Base-by-base conservation (phyloP, 2,888 invertebrate genomes). In the Minunthozetes semirufus region DNA sequence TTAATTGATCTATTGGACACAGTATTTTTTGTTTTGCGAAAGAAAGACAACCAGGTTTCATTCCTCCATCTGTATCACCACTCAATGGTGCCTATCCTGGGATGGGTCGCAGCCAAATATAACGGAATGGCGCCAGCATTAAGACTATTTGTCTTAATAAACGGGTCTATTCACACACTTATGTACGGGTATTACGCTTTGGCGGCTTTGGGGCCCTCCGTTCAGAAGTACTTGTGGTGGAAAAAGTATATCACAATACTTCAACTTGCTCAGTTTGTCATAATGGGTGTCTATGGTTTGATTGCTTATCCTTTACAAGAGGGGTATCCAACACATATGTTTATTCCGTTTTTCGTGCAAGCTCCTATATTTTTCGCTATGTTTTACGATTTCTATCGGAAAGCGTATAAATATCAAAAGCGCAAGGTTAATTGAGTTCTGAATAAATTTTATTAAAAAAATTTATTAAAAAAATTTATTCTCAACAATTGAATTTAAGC, bases 181-280 rank as follows among this genome's bases (percentile, higher is more conserved):
- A 95, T 96, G 94, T 96, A 96, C 83, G 88, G 89, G 0, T 96
- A 96, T 84, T 97, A 97, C 82, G 94, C 91, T 0, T 84, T 96
- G 59, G 88, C 94, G 0, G 92, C 93, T 0, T 86, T 94, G 77
- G 95, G 95, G 1, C 93, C 94, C 0, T 80, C 85, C 0, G 87
- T 93, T 75, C 87, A 88, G 81, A 89, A 89, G 82, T 93, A 88
- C 83, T 86, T 96, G 17, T 95, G 94, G 94, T 96, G 95, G 95
- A 96, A 96, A 85, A 93, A 90, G 81, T 94, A 96, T 84, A 87
- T 96, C 80, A 96, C 96, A 0, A 89, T 90, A 78, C 85, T 96
- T 80, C 96, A 96, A 84, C 85, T 96, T 87, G 92, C 92, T 84
- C 73, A 73, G 19, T 73, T 73, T 15, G 61, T 50, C 11, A 13